Base-by-base conservation (phyloP, 2,888 invertebrate species). In the Drosophila bunnanda region DNA sequence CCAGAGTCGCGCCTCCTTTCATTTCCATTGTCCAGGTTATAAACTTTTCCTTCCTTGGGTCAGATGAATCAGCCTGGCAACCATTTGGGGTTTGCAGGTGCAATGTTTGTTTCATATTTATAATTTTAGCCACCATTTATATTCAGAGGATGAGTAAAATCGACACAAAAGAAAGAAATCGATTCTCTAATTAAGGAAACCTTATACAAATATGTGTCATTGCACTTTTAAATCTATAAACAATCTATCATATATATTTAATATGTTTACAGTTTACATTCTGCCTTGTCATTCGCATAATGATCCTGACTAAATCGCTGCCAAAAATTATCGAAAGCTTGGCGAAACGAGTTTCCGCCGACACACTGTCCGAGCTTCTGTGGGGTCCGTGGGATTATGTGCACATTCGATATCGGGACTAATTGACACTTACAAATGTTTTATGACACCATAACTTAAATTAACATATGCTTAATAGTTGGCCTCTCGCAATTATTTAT, bases 341-440 rank as follows among this genome's bases (percentile, higher is more conserved):
- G 56, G 52, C 36, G 57, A 48, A 74, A 76, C 74, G 20, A 39
- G 76, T 74, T 74, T 55, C 17, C 32, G 28, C 13, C 30, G 20
- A 34, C 44, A 25, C 22, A 17, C 20, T 15, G 50, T 22, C 4
- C n/a, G 3, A 28, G 15, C 43, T 70, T 68, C 52, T 53, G 38
- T 57, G 57, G 32, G 43, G 69, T 39, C 50, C 28, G 25, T 9
- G 69, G 38, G 48, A 52, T 39, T 58, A 52, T 65, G 39, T 41
- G 55, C 43, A 36, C 32, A 32, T 12, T 34, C 56, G 58, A 58
- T 58, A 55, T 50, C 59, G 48, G 28, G 38, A 39, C 55, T 68
- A 76, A 76, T 69, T 75, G 75, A 76, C 75, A 75, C 52, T 28
- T 75, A 76, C 75, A 75, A 55, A 58, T 75, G 76, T 75, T 75